A percentile compares a stretch with the other conserved stretches of the same genome.
phyloP scores from a whole-genome alignment of 2,113 vertebrate genomes.

The Vidua macroura region DNA sequence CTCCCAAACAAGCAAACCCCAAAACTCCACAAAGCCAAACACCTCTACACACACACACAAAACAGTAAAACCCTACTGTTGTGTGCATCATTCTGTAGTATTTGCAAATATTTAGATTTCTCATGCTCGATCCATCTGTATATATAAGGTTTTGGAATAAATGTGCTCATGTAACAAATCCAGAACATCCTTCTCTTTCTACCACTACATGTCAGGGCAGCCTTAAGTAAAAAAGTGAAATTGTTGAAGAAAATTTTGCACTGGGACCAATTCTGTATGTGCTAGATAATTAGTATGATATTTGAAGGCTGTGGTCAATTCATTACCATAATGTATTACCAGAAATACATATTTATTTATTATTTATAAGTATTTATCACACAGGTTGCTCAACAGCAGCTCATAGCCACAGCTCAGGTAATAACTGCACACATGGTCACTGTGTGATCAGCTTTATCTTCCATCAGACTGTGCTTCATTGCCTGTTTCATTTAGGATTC shows the following conservation, averaged over 20 bases:
- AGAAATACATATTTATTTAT: not conserved
- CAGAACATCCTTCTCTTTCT: not conserved
- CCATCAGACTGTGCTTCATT: not conserved
- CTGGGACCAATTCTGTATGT: not conserved
- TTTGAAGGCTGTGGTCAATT: not conserved
- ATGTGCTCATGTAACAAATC: accelerated
- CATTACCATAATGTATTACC: not conserved
- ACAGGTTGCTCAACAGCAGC: not conserved
- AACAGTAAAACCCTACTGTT: not conserved
- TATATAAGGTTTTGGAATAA: not conserved
- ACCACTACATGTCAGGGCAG: accelerated
- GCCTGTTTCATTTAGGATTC: not conserved
- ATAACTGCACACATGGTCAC: not conserved
- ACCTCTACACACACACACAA: not conserved
- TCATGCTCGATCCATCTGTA: not conserved
- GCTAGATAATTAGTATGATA: not conserved
- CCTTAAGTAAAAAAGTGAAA: not conserved
- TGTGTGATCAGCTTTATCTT: not conserved
- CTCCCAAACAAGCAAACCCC: not conserved
- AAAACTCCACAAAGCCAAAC: not conserved
- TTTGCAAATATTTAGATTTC: not conserved
- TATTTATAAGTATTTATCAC: not conserved
- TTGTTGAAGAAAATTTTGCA: not conserved
- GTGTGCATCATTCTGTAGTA: not conserved
- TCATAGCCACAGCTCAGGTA: not conserved